Percentiles rank a stretch among this genome's conserved stretches.
Evolutionary conservation across 2,888 invertebrate genomes (phyloP).

Genomic region (Tiliacea aurago): DNA sequence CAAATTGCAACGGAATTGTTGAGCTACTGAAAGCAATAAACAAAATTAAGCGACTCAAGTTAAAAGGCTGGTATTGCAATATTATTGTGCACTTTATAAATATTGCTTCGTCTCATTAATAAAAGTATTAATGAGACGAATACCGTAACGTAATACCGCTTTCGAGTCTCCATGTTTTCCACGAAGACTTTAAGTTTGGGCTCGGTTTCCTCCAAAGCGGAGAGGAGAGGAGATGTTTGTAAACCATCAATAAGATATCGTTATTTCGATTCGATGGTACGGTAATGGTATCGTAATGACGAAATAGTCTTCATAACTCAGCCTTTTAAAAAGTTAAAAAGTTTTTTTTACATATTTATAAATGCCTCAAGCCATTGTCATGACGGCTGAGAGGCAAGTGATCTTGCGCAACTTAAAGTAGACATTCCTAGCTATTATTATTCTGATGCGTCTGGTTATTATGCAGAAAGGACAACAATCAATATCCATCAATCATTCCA

Average conservation of each 20-base stretch:
- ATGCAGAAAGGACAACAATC: not conserved
- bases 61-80: constrained; percentile 6
- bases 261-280: too few species aligned
- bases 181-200: not conserved
- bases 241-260: too few species aligned
- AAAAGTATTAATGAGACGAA: not conserved
- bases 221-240: too few species aligned
- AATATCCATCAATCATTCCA: not conserved
- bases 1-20: constrained; percentile 20
- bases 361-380: not conserved
- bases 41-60: not conserved
- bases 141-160: not conserved
- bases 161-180: not conserved
- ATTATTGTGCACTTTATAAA: constrained; percentile 17
- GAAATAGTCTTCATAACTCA: not conserved
- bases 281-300: too few species aligned
- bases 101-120: not conserved
- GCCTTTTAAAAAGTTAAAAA: not conserved
- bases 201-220: too few species aligned
- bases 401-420: not conserved
- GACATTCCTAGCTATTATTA: not conserved
- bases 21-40: constrained; percentile 25
- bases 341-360: not conserved
- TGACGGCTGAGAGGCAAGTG: not conserved
- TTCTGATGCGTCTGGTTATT: not conserved